Base-by-base conservation (phyloP, 2,797 vertebrate species). In the Macropus fuliginosus region DNA sequence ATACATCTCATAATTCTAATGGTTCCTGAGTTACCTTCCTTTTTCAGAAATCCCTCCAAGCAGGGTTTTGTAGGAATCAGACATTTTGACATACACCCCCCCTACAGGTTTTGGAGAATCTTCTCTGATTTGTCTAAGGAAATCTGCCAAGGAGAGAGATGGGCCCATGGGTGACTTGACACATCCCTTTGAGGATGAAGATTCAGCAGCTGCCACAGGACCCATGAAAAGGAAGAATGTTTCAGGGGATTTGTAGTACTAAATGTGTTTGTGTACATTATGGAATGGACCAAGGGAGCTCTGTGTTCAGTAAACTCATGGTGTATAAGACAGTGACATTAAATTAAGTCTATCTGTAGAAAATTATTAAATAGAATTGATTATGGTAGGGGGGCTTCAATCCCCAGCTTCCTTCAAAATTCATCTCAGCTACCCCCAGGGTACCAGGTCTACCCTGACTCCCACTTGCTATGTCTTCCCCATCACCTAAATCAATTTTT, bases 11-110 rank as follows among this genome's bases (percentile, higher is more conserved):
- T 57, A 57, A 94, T 50, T 95, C 96, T 34, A 92, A 11, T 94
- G 50, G 94, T 56, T 90, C 94, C 50, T 87, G 90, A 96, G 90
- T 94, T 95, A 56, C 24, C 50, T 96, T 94, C 18, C 46, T 94
- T 52, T 54, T 62, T 92, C 40, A 94, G 57, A 94, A 89, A 93
- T 95, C 24, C 12, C 52, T 91, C 50, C 56, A 66, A 56, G 34
- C 62, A 97, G 21, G 62, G 3, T 54, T 18, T 91, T 31, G 40
- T 34, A 55, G 92, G 95, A 93, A n/a, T 93, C 29, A 95, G 91
- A 91, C 29, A 1, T 96, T 95, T 94, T 55, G 24, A 52, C 54
- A 91, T 66, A 46, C 28, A 46, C 91, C 55, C 34, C 56, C 81
- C 40, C 95, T 94, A 21, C 27, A 94, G 91, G 90, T 95, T 92